phyloP scores from a whole-genome alignment of 2,888 invertebrate species.

The Monopis laevigella region DNA sequence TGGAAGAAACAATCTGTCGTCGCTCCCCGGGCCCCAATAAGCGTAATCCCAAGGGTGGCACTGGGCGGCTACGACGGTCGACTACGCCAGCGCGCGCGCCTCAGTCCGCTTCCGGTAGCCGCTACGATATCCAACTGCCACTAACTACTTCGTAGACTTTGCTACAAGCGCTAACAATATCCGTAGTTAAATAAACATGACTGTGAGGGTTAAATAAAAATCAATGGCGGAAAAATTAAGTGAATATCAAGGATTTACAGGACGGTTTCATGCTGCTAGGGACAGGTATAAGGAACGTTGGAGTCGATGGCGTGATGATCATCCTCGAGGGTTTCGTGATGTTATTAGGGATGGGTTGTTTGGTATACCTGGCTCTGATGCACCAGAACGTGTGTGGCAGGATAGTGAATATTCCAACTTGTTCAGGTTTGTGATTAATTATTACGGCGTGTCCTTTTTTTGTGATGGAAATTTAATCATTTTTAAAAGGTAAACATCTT shows the following conservation, averaged over 20 bases:
- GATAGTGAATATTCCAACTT: slow-evolving; percentile 49
- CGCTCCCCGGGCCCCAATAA: slow-evolving; percentile 52
- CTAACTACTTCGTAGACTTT: too few relatives aligned
- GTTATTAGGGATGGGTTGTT: slow-evolving; percentile 52
- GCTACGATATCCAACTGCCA: too few relatives aligned
- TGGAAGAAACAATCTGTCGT: slow-evolving; percentile 45
- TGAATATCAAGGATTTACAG: slow-evolving; percentile 80
- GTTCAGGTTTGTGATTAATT: slow-evolving; percentile 40
- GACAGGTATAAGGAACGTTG: slow-evolving; percentile 72
- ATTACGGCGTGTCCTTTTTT: too few relatives aligned
- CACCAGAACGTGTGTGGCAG: slow-evolving; percentile 42
- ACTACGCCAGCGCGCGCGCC: slow-evolving; percentile 37
- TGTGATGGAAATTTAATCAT: too few relatives aligned
- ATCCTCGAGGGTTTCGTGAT: slow-evolving; percentile 62
- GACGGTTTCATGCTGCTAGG: slow-evolving; percentile 73
- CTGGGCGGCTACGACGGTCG: slow-evolving; percentile 32
- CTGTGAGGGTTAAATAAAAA: too few relatives aligned
- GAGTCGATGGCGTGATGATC: slow-evolving; percentile 69
- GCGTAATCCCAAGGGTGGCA: slow-evolving; percentile 42
- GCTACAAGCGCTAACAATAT: too few relatives aligned
- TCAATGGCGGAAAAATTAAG: slow-evolving; percentile 80
- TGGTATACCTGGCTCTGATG: slow-evolving; percentile 48
- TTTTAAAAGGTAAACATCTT: too few relatives aligned
- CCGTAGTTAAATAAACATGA: too few relatives aligned
- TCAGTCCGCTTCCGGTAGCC: slow-evolving; percentile 36